Conservation (phyloP, 2,797 vertebrate genomes). For the Cichlasoma orientale region DNA sequence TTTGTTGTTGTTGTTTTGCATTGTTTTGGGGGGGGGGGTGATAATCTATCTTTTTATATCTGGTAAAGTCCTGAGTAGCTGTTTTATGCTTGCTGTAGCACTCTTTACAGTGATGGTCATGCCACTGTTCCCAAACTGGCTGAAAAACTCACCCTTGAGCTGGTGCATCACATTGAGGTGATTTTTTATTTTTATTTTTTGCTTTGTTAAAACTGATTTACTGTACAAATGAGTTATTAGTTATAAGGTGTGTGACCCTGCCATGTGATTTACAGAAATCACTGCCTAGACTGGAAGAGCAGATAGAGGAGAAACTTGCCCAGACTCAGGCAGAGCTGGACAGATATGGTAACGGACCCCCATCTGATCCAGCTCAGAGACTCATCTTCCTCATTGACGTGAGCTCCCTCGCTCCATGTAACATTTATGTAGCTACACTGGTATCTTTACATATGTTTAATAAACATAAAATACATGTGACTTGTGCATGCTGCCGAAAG, state of each 20-base stretch:
- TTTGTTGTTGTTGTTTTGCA: too few relatives aligned
- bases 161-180: slow-evolving; percentile 88
- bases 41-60: rapidly evolving
- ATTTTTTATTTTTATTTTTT: slow-evolving; percentile 9
- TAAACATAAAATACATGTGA: background rate
- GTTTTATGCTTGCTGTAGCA: slow-evolving; percentile 62
- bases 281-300: slow-evolving; percentile 78
- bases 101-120: slow-evolving; percentile 75
- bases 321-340: slow-evolving; percentile 80
- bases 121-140: slow-evolving; percentile 87
- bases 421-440: background rate
- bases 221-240: background rate
- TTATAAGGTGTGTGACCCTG: background rate
- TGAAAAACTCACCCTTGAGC: slow-evolving; percentile 86
- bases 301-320: slow-evolving; percentile 80
- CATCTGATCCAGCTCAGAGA: slow-evolving; percentile 59
- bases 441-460: background rate
- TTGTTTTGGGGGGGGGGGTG: too few relatives aligned
- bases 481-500: slow-evolving; percentile 62
- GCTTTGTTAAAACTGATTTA: background rate
- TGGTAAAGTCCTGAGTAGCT: background rate
- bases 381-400: slow-evolving; percentile 74
- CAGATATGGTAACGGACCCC: slow-evolving; percentile 73
- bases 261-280: slow-evolving; percentile 58
- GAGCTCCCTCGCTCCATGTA: slow-evolving; percentile 12